Evolutionary conservation across 2,888 invertebrate genomes (phyloP).

Genomic region (Platerodrilus igneus): DNA sequence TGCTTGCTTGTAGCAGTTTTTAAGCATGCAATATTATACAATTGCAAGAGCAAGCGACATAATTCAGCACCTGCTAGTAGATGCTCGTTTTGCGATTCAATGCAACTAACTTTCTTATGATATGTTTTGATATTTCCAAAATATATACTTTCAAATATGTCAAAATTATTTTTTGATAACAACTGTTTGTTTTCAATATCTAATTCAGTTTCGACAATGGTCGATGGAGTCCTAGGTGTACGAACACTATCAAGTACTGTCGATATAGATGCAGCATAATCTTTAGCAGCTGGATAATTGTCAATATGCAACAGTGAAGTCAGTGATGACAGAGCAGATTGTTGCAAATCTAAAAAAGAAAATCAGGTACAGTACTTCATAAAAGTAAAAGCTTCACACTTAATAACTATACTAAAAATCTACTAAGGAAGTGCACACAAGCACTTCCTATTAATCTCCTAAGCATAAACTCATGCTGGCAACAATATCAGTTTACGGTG

Average conservation of each 20-base stretch:
- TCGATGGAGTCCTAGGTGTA: conserved; percentile 27
- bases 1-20: conserved; percentile 29
- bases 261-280: conserved; percentile 30
- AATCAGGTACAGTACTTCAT: background rate
- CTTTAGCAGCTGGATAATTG: conserved; percentile 10
- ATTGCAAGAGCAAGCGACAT: conserved; percentile 47
- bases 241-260: conserved; percentile 36
- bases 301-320: conserved; percentile 31
- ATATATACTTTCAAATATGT: conserved; percentile 3
- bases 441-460: too few species aligned
- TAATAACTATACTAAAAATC: too few species aligned
- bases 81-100: conserved; percentile 2
- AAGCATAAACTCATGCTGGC: too few species aligned
- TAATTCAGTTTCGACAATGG: background rate
- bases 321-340: conserved; percentile 32
- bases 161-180: background rate
- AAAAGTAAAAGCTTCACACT: background rate
- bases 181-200: background rate
- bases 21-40: conserved; percentile 47
- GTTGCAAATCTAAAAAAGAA: conserved; percentile 32
- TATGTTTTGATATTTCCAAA: conserved; percentile 3
- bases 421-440: too few species aligned
- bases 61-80: conserved; percentile 46
- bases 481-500: too few species aligned
- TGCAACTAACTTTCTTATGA: background rate